Evolutionary conservation across 2,888 invertebrate species (phyloP).

Genomic region (Eremobia ochroleuca): DNA sequence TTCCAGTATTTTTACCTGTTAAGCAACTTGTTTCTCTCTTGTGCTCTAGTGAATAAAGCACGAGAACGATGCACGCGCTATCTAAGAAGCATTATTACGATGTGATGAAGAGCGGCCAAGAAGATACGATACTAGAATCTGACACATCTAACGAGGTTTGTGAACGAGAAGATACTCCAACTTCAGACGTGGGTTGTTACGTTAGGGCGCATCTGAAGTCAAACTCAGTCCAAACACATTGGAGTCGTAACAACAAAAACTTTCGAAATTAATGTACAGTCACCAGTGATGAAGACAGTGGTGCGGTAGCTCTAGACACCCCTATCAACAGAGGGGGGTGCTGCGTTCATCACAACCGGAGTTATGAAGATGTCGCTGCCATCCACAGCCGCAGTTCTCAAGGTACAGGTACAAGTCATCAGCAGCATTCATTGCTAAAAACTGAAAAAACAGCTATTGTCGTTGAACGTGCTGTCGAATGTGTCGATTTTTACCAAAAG

Average conservation of each 20-base stretch:
- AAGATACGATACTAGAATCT: conserved; percentile 54
- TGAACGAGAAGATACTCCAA: background rate
- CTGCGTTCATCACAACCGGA: conserved; percentile 9
- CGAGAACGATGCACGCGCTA: conserved; percentile 40
- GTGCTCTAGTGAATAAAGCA: background rate
- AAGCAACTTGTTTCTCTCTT: conserved; percentile 2
- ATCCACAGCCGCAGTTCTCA: conserved; percentile 20
- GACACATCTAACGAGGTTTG: conserved; percentile 10
- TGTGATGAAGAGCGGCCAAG: conserved; percentile 40
- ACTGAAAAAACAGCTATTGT: background rate
- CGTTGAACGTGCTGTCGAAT: background rate
- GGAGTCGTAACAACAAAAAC: conserved; percentile 31
- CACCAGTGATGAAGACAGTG: conserved; percentile 18
- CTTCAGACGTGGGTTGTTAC: conserved; percentile 53
- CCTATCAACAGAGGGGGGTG: background rate
- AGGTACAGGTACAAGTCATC: background rate
- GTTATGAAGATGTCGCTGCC: conserved; percentile 6
- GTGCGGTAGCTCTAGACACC: background rate
- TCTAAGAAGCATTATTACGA: conserved; percentile 41
- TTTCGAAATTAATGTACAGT: conserved; percentile 54
- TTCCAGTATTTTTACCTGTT: conserved; percentile 20
- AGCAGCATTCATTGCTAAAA: background rate
- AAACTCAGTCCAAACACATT: conserved; percentile 40
- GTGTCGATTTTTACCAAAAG: background rate
- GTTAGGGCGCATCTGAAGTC: conserved; percentile 44